Evolutionary conservation across 2,797 vertebrate genomes (phyloP).

Genomic region (Varecia variegata): DNA sequence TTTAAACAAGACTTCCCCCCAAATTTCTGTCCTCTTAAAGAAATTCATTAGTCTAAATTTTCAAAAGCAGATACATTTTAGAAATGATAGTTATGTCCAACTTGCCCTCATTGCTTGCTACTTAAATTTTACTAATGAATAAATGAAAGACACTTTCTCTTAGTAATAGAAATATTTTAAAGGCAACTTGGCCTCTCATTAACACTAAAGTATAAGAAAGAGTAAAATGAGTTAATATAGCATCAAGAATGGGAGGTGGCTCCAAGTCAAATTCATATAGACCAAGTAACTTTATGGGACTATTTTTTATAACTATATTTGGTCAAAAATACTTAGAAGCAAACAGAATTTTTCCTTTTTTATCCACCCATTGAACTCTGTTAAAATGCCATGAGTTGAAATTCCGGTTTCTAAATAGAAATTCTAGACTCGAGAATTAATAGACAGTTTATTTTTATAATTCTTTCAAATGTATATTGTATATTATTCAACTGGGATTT

Average conservation of each 20-base stretch:
- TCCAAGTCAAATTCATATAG: not conserved
- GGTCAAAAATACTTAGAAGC: not conserved
- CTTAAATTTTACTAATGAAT: slow-evolving; percentile 1
- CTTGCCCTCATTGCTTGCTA: not conserved
- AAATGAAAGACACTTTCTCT: not conserved
- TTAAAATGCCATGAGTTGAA: not conserved
- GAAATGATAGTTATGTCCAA: not conserved
- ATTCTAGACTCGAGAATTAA: not conserved
- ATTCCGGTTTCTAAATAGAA: not conserved
- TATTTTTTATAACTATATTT: not conserved
- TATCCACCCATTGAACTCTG: not conserved
- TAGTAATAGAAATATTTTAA: not conserved
- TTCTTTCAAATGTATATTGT: not conserved
- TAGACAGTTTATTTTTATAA: not conserved
- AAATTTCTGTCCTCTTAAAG: not conserved
- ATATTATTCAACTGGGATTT: not conserved
- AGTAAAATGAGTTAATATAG: not conserved
- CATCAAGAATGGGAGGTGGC: not conserved
- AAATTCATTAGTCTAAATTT: not conserved
- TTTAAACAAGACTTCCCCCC: not conserved
- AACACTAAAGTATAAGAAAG: not conserved
- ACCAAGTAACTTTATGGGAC: not conserved
- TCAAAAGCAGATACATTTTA: not conserved
- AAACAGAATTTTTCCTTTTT: not conserved
- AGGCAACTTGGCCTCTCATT: not conserved